Evolutionary conservation across 2,888 invertebrate species (phyloP).

Genomic region (Trileptium ribeirensis): DNA sequence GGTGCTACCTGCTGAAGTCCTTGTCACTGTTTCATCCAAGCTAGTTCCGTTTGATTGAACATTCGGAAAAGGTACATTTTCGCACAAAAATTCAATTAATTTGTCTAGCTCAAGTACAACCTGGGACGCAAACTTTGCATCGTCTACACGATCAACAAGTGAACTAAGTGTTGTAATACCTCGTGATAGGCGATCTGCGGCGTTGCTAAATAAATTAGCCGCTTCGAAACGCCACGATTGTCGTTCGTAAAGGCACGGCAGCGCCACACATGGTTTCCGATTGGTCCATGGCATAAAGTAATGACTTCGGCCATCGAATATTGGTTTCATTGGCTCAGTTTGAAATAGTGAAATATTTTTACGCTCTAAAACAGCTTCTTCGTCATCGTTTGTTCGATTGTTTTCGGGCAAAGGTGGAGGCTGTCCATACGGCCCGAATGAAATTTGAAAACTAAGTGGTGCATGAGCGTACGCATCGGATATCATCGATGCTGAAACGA

Average conservation of each 20-base stretch:
- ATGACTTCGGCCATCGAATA: neutral
- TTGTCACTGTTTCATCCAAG: too few species aligned
- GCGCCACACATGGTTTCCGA: slow-evolving; percentile 41
- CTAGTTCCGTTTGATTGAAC: neutral
- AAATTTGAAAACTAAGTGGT: neutral
- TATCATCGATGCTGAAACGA: neutral
- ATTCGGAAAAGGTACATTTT: neutral
- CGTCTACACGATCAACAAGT: neutral
- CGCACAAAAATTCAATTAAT: neutral
- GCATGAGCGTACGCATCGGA: neutral
- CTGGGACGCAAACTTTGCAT: neutral
- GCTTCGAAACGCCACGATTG: slow-evolving; percentile 39
- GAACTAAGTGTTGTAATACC: neutral
- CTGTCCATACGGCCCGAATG: neutral
- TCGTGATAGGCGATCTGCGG: neutral
- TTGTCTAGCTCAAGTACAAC: neutral
- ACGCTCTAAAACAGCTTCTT: neutral
- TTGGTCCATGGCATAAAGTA: slow-evolving; percentile 45
- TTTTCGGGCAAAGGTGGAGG: too few species aligned
- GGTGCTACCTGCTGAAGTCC: neutral
- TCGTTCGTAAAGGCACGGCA: slow-evolving; percentile 39
- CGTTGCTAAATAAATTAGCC: slow-evolving; percentile 30
- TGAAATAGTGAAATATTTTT: neutral
- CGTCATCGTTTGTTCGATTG: too few species aligned
- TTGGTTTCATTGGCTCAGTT: slow-evolving; percentile 1